A percentile compares a stretch with the other conserved stretches of the same genome.
phyloP scores from a whole-genome alignment of 1,140 invertebrate species.

The Drosophila serrata region DNA sequence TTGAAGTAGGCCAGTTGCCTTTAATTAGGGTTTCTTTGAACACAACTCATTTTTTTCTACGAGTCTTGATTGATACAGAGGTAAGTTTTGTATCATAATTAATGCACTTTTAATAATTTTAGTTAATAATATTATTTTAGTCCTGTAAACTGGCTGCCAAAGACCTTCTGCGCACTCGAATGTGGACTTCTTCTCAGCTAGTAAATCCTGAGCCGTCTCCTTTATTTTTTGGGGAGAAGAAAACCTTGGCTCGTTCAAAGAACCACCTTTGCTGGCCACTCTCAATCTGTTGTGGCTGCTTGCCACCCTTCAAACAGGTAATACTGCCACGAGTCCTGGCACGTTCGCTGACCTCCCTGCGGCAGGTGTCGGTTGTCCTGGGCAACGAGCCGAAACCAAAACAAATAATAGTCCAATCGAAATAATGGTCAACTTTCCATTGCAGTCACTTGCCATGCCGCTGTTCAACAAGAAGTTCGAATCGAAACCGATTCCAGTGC shows the following conservation, averaged over 20 bases:
- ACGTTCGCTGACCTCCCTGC: conserved; percentile 22
- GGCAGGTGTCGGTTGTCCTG: conserved; percentile 61
- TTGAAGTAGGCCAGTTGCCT: neutral
- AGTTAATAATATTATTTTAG: too few relatives aligned
- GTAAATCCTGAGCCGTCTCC: neutral
- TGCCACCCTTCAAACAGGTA: conserved; percentile 31
- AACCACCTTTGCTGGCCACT: conserved; percentile 22
- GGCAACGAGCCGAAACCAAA: conserved; percentile 52
- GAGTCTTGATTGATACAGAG: neutral
- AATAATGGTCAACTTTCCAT: conserved; percentile 35
- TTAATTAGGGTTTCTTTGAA: too few relatives aligned
- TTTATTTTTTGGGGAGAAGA: neutral
- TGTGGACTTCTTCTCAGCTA: too few relatives aligned
- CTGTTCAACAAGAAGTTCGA: conserved; percentile 84
- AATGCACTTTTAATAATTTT: neutral
- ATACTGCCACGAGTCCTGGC: conserved; percentile 16
- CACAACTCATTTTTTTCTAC: neutral
- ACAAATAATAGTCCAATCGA: neutral
- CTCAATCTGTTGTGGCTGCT: conserved; percentile 43
- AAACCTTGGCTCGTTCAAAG: conserved; percentile 14
- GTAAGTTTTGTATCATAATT: neutral
- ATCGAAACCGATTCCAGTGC: conserved; percentile 72
- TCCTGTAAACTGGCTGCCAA: too few relatives aligned
- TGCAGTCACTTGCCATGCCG: conserved; percentile 63
- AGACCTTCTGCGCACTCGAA: neutral